These are phyloP conservation scores for Ostrea edulis DNA, from an alignment of 1,140 invertebrate genomes.

Conservation along the genomic window DNA sequence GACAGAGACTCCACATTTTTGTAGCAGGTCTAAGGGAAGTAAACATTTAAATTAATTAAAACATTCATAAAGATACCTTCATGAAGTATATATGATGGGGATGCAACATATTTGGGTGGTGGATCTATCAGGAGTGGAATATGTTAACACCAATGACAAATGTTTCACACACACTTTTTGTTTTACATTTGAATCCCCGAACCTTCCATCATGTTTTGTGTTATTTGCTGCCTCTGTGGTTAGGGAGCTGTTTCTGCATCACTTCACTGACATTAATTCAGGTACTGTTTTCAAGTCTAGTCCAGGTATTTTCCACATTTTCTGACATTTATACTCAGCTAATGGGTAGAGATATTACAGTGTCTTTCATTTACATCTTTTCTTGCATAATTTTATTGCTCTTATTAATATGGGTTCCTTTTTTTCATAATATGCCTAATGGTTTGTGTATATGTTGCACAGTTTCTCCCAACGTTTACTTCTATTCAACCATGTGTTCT, in stretches of 20 bases:
- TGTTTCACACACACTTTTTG: too few species aligned
- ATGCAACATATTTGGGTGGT: too few species aligned
- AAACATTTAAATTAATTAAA: too few species aligned
- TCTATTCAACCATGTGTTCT: neutral
- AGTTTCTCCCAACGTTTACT: neutral
- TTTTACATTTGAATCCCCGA: neutral
- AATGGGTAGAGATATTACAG: slow-evolving; percentile 25
- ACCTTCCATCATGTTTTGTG: neutral
- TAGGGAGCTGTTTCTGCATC: neutral
- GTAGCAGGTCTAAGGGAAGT: too few species aligned
- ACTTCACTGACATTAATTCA: neutral
- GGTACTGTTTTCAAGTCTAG: slow-evolving; percentile 36
- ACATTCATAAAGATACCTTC: too few species aligned
- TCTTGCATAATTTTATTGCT: neutral
- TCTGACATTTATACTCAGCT: slow-evolving; percentile 2
- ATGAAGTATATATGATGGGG: too few species aligned
- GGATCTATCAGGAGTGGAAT: too few species aligned
- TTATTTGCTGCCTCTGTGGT: neutral
- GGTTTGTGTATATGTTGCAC: neutral
- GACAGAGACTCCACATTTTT: too few species aligned
- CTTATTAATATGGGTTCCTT: neutral
- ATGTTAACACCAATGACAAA: too few species aligned
- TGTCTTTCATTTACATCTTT: slow-evolving; percentile 30
- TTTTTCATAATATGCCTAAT: neutral
- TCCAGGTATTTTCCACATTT: slow-evolving; percentile 25